Conservation (phyloP, 2,888 invertebrate species). For the Orthosia gracilis region DNA sequence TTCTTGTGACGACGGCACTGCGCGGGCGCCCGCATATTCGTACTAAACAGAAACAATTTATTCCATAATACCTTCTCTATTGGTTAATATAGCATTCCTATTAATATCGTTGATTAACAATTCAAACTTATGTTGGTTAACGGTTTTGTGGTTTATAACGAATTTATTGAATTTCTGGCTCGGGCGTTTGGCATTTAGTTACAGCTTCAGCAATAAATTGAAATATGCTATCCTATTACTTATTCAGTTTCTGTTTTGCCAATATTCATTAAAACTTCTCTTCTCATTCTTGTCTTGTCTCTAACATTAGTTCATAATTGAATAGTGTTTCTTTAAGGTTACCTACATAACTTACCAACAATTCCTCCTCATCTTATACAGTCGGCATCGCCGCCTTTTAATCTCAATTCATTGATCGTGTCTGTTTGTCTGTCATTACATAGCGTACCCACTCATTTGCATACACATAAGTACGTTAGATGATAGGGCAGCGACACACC, state of each 20-base stretch:
- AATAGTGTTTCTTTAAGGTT: not conserved
- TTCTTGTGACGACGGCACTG: slow-evolving; percentile 67
- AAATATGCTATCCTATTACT: not conserved
- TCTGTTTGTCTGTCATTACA: slow-evolving; percentile 76
- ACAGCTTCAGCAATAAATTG: not conserved
- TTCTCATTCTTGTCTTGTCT: not conserved
- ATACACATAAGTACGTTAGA: slow-evolving; percentile 76
- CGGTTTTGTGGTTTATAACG: slow-evolving; percentile 78
- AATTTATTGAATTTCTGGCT: slow-evolving; percentile 28
- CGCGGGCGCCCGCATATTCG: slow-evolving; percentile 87
- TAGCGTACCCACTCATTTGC: slow-evolving; percentile 74
- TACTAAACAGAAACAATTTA: slow-evolving; percentile 77
- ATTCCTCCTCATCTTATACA: slow-evolving; percentile 22
- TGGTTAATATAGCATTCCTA: slow-evolving; percentile 87
- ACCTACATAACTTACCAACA: not conserved
- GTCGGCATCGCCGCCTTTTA: slow-evolving; percentile 53
- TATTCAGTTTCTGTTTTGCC: not conserved
- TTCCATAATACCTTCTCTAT: slow-evolving; percentile 87
- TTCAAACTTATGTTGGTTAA: slow-evolving; percentile 84
- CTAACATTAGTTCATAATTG: not conserved
- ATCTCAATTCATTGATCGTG: slow-evolving; percentile 57
- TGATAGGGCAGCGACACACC: slow-evolving; percentile 77
- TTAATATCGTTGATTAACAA: slow-evolving; percentile 84
- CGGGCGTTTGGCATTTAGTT: not conserved
- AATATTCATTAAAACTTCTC: not conserved